phyloP scores from a whole-genome alignment of 2,888 invertebrate genomes.

The Drosophila limbata region DNA sequence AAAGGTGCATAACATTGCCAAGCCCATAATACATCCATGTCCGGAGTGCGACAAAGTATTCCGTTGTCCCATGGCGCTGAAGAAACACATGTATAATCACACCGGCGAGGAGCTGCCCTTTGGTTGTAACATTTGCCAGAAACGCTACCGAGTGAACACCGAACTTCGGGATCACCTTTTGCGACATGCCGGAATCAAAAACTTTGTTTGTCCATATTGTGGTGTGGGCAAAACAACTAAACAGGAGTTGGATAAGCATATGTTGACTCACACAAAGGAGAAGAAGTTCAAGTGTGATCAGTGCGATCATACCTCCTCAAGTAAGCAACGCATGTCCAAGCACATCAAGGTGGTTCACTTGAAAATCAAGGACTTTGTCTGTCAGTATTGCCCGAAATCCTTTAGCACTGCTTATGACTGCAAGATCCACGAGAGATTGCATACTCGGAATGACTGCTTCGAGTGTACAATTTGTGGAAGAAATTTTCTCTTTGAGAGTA shows the following conservation, averaged over 20 bases:
- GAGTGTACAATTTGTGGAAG: slow-evolving; percentile 82
- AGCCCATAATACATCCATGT: slow-evolving; percentile 77
- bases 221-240: slow-evolving; percentile 83
- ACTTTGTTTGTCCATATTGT: slow-evolving; percentile 83
- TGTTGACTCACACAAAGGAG: slow-evolving; percentile 83
- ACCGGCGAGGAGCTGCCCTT: slow-evolving; percentile 83
- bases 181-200: slow-evolving; percentile 83
- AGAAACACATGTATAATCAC: slow-evolving; percentile 83
- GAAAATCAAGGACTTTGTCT: slow-evolving; percentile 82
- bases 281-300: slow-evolving; percentile 80
- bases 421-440: slow-evolving; percentile 81
- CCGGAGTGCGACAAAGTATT: slow-evolving; percentile 82
- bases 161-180: slow-evolving; percentile 83
- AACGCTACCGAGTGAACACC: slow-evolving; percentile 82
- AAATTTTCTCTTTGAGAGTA: slow-evolving; percentile 80
- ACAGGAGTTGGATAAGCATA: slow-evolving; percentile 83
- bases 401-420: slow-evolving; percentile 82
- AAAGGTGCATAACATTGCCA: slow-evolving; percentile 73
- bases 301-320: slow-evolving; percentile 79
- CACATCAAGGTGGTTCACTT: slow-evolving; percentile 83
- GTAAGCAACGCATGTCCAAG: slow-evolving; percentile 79
- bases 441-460: slow-evolving; percentile 81
- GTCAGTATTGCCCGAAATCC: slow-evolving; percentile 82
- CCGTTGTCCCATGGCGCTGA: slow-evolving; percentile 82
- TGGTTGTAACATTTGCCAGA: slow-evolving; percentile 81